Evolutionary conservation across 2,888 invertebrate genomes (phyloP).

Genomic region (Malacosoma neustria): DNA sequence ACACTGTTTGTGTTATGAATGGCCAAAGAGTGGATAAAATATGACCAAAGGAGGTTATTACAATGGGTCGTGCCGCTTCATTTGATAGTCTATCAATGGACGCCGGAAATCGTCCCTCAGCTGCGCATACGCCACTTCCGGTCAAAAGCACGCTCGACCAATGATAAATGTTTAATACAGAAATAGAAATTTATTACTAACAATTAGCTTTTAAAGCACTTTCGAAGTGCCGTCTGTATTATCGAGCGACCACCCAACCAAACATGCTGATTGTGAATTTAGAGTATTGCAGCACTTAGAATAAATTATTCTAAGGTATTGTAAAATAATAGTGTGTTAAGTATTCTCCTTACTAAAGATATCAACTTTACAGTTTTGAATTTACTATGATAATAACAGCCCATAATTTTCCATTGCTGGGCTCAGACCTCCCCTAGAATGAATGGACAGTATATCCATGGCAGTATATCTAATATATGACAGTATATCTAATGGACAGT

Average conservation of each 20-base stretch:
- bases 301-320: too few species aligned
- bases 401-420: too few species aligned
- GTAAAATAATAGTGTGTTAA: too few species aligned
- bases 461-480: too few species aligned
- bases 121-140: slow-evolving; percentile 52
- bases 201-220: neutral
- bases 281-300: too few species aligned
- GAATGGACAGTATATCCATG: too few species aligned
- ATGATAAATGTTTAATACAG: slow-evolving; percentile 35
- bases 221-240: neutral
- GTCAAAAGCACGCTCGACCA: slow-evolving; percentile 48
- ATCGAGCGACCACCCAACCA: neutral
- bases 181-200: neutral
- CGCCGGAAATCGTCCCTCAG: slow-evolving; percentile 48
- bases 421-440: too few species aligned
- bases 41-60: slow-evolving; percentile 35
- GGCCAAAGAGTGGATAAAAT: too few species aligned
- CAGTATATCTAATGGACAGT: too few species aligned
- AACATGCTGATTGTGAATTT: neutral
- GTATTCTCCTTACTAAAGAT: too few species aligned
- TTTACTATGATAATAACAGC: too few species aligned
- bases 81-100: slow-evolving; percentile 50
- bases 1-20: slow-evolving; percentile 25
- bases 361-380: too few species aligned
- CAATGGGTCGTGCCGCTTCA: slow-evolving; percentile 56